Evolutionary conservation across 1,140 invertebrate species (phyloP), one percentile per base, ranked within the genome.

Genomic region (Hyles vespertilio): DNA sequence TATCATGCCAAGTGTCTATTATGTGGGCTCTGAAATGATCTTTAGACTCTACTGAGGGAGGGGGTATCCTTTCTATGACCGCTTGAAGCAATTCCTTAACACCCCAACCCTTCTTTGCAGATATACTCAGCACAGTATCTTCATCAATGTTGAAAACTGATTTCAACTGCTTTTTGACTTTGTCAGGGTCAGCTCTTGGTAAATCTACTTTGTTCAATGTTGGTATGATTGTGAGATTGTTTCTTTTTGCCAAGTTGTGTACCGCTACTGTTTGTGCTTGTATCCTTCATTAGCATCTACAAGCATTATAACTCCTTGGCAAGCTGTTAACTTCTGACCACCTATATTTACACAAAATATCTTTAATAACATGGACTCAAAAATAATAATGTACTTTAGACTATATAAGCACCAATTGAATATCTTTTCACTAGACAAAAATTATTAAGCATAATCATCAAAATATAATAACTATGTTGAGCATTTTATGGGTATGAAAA

Each of bases 191-290:
- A 0, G 98, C 97, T 85, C 94, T 92, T 74, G 97, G 97, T 49
- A 99, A 91, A 87, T 99, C 98, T 58, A 99, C 96, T 91, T 99
- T 99, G 84, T 99, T 99, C 3, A 99, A 90, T 1, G 98, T 96
- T 5, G 98, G 98, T 73, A 99, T 94, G 61, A 99, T 95, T 3
- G 90, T 82, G 22, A 99, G 81, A 71, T 98, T 92, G 57, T 92
- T 92, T 46, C 93, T 93, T 89, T 97, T 95, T 0, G 98, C 98
- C 52, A 99, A 85, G 74, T 97, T 97, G 87, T 98, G 99, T 73
- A 99, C 99, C 7, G 98, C 98, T 9, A 99, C 96, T 2, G 98
- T 99, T 87, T 99, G 98, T 2, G 98, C 98, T 90, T 99, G 97
- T 44, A 99, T 94, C 97, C 97, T 81, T 98, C 96, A 89, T 98